Base-by-base conservation (phyloP, 2,113 vertebrate genomes). In the Odocoileus hemionus region DNA sequence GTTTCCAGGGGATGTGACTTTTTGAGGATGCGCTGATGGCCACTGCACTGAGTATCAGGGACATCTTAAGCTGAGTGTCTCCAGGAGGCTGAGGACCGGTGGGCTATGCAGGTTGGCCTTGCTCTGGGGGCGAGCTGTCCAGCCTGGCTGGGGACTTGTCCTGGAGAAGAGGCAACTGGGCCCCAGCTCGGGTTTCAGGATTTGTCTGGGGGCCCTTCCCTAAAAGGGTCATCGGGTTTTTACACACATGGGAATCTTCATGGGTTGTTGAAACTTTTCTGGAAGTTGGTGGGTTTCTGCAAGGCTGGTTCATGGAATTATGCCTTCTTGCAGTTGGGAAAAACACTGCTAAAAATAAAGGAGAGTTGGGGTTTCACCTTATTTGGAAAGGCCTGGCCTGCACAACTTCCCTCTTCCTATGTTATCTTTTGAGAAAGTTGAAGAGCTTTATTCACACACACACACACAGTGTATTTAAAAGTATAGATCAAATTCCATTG, bases 291-390 rank as follows among this genome's bases (percentile, higher is more conserved):
- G 79, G 36, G 23, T 95, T 85, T 89, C 90, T 86, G 76, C 87
- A 67, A 97, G 89, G 30, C 93, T 92, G 86, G 78, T 45, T 92
- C 90, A 74, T 9, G 25, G 64, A 94, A 80, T 33, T 33, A 45
- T 54, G 79, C 80, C 85, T 96, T 74, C 67, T 70, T 28, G 17
- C 43, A 84, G 58, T 79, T 85, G 76, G 78, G 74, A 96, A 89
- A 96, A 89, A 39, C 55, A 55, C 6, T 33, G 67, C 96, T 96
- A 96, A 97, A 97, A 96, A 94, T 96, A 97, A 96, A 97, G 57
- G 79, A 87, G 96, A 95, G 60, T 86, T 94, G 94, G 84, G 36
- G n/a, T 97, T 97, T 97, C 80, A 61, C 95, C 93, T 97, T 97
- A 96, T 98, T 98, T 97, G 97, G 97, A 96, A 33, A 96, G 50